These are phyloP conservation scores for Pachypsylla venusta DNA, from an alignment of 1,140 invertebrate species.

Conservation along the genomic window DNA sequence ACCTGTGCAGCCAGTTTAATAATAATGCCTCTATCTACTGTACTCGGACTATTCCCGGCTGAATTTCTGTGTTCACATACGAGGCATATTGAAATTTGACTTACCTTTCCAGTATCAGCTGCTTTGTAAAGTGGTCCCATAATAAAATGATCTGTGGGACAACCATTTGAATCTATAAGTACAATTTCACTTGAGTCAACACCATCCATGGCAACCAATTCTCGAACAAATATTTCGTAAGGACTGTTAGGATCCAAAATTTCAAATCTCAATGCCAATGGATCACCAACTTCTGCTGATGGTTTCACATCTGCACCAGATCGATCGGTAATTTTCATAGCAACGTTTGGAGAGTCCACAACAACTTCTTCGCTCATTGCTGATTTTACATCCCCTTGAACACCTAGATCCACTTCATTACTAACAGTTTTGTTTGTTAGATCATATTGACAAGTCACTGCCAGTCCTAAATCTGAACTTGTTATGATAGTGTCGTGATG, in stretches of 20 bases:
- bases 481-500: conserved; percentile 92
- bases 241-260: conserved; percentile 81
- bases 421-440: conserved; percentile 84
- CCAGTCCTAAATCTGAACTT: conserved; percentile 78
- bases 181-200: conserved; percentile 82
- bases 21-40: not conserved
- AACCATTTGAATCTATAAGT: conserved; percentile 79
- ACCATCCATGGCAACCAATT: conserved; percentile 86
- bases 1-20: too few relatives aligned
- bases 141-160: conserved; percentile 81
- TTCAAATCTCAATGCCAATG: conserved; percentile 76
- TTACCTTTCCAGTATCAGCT: conserved; percentile 42
- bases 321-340: conserved; percentile 84
- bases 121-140: conserved; percentile 82
- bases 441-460: conserved; percentile 85
- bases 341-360: conserved; percentile 83
- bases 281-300: conserved; percentile 77
- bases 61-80: too few relatives aligned
- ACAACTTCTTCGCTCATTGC: conserved; percentile 58
- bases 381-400: conserved; percentile 65
- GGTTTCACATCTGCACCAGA: conserved; percentile 60
- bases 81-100: not conserved
- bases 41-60: not conserved
- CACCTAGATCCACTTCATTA: conserved; percentile 76
- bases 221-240: conserved; percentile 87